Evolutionary conservation across 2,888 invertebrate species (phyloP).

Genomic region (Amphipoea oculea): DNA sequence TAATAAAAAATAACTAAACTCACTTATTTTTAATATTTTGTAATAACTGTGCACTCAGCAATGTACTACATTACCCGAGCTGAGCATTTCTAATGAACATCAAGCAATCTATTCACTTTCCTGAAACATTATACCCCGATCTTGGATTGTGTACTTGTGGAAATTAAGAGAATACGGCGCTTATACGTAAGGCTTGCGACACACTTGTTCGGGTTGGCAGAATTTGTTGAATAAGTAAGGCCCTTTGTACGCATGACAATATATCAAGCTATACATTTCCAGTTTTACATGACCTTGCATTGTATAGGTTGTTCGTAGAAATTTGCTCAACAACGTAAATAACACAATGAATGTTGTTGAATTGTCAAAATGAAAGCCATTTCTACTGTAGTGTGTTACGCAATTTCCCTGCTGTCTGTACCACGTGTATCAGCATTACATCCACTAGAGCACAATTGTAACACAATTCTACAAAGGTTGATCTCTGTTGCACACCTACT

Average conservation of each 20-base stretch:
- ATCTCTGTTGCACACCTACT: conserved; percentile 26
- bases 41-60: background rate
- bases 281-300: too few relatives aligned
- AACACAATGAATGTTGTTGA: too few relatives aligned
- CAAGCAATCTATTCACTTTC: background rate
- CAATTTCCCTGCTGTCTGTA: too few relatives aligned
- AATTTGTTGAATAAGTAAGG: too few relatives aligned
- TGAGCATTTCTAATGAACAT: background rate
- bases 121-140: background rate
- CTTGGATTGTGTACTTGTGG: background rate
- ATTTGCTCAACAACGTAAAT: too few relatives aligned
- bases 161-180: background rate
- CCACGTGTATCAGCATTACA: background rate
- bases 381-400: too few relatives aligned
- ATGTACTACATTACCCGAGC: background rate
- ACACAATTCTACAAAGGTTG: fast-evolving
- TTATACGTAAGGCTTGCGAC: background rate
- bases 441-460: background rate
- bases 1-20: too few relatives aligned
- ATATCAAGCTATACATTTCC: too few relatives aligned
- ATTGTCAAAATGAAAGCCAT: too few relatives aligned
- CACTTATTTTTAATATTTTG: background rate
- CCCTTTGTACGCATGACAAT: too few relatives aligned
- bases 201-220: too few relatives aligned
- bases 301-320: too few relatives aligned